phyloP scores from a whole-genome alignment of 2,797 vertebrate genomes.

The Poecilia picta region DNA sequence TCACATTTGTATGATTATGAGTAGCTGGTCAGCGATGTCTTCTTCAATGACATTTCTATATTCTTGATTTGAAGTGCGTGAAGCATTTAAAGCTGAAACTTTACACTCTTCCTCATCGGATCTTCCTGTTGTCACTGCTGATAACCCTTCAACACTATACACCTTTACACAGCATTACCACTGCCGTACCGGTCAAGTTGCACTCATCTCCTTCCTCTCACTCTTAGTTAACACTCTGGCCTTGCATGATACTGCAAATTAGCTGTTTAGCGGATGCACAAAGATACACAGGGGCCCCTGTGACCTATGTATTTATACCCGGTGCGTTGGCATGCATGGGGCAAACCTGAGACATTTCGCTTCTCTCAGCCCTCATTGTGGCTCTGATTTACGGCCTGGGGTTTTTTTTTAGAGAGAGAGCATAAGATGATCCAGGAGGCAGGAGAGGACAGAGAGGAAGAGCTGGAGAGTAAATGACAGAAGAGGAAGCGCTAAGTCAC shows the following conservation, averaged over 20 bases:
- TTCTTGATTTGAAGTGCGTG: slow-evolving; percentile 1
- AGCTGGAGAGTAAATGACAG: slow-evolving; percentile 10
- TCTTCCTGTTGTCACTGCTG: slow-evolving; percentile 13
- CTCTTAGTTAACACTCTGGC: slow-evolving; percentile 22
- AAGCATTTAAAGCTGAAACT: slow-evolving; percentile 21
- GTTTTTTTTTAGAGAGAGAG: slow-evolving; percentile 31
- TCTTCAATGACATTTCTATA: background rate
- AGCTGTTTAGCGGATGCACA: slow-evolving; percentile 7
- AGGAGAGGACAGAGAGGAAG: slow-evolving; percentile 24
- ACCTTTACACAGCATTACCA: background rate
- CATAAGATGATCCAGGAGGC: slow-evolving; percentile 12
- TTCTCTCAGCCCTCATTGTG: slow-evolving; percentile 25
- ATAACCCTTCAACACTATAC: slow-evolving; percentile 14
- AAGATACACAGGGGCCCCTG: slow-evolving; percentile 22
- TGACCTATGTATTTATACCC: slow-evolving; percentile 51
- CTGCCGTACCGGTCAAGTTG: background rate
- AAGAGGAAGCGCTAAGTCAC: slow-evolving; percentile 5
- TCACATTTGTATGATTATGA: background rate
- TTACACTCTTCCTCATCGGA: slow-evolving; percentile 11
- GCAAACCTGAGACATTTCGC: slow-evolving; percentile 20
- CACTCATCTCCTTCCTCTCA: slow-evolving; percentile 10
- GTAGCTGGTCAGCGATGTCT: background rate
- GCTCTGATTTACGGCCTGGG: slow-evolving; percentile 61
- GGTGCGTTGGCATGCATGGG: slow-evolving; percentile 12
- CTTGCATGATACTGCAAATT: slow-evolving; percentile 17